Evolutionary conservation across 2,888 invertebrate species (phyloP).

Genomic region (Antheraea assamensis): DNA sequence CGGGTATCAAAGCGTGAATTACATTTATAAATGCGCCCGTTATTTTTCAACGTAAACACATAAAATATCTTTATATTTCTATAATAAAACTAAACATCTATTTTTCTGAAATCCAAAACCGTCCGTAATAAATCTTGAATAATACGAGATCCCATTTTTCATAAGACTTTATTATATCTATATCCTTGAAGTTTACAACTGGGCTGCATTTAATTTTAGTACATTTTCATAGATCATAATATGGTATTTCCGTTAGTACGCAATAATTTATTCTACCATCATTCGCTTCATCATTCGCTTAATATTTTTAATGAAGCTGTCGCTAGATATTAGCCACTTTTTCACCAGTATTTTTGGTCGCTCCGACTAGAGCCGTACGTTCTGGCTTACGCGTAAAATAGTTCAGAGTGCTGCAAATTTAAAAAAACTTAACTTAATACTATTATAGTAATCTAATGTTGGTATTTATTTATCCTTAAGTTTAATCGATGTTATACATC

Average conservation of each 20-base stretch:
- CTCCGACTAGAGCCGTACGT: too few relatives aligned
- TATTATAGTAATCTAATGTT: too few relatives aligned
- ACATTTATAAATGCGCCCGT: background rate
- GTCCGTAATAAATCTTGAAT: background rate
- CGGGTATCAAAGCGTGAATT: background rate
- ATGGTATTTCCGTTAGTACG: background rate
- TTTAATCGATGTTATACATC: too few relatives aligned
- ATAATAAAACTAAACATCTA: background rate
- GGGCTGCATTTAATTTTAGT: conserved; percentile 5
- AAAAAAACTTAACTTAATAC: too few relatives aligned
- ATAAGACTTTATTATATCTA: conserved; percentile 2
- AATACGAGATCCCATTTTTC: conserved; percentile 2
- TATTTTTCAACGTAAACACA: background rate
- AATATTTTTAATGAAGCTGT: background rate
- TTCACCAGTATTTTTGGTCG: too few relatives aligned
- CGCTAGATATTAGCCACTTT: too few relatives aligned
- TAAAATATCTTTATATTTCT: background rate
- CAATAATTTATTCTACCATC: background rate
- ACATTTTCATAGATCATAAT: background rate
- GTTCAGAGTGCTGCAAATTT: too few relatives aligned
- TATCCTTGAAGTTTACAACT: background rate
- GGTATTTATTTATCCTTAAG: too few relatives aligned
- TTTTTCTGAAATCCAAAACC: background rate
- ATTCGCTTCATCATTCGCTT: background rate
- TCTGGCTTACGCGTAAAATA: too few relatives aligned